Base-by-base conservation (phyloP, 2,797 vertebrate species). In the Enoplosus armatus region DNA sequence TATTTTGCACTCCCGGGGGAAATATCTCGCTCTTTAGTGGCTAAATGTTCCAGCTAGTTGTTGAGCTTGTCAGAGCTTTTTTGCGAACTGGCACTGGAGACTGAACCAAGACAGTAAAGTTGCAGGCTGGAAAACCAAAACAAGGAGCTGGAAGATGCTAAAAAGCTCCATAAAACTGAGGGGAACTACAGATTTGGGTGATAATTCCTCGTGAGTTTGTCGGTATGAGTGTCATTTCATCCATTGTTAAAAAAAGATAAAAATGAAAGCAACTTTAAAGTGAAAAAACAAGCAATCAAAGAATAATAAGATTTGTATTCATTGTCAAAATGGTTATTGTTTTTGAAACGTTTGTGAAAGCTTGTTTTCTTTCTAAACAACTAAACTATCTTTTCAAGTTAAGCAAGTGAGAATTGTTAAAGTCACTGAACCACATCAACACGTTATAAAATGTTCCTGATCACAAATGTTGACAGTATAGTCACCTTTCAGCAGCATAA, bases 401-500 rank as follows among this genome's bases (percentile, higher is more conserved):
- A 18, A n/a, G 65, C n/a, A 58, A 29, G 35, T 20, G 29, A 14
- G 48, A 66, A 66, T 71, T 22, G 51, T 54, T 72, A 6, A 41
- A 66, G 54, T 60, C 29, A 20, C 6, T 8, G n/a, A 68, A 67
- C 31, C 47, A 20, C 48, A 76, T 74, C 6, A n/a, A n/a, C 69
- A 53, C 6, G 2, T 64, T 51, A 47, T 37, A 27, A 72, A 67
- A 70, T 0, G 0, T 59, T 80, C 35, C 26, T 66, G 10, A 70
- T 53, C 55, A 51, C 33, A 79, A 43, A 77, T 85, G 60, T 87
- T 87, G 79, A 88, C 76, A 72, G n/a, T 74, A 37, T 45, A 58
- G 56, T 79, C 76, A 55, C 65, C 65, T 85, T 81, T 74, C 70
- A 87, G 65, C 72, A 51, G 37, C 65, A 43, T 27, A 64, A 62